Conservation (phyloP, 2,888 invertebrate genomes). For the Athalia cordata region DNA sequence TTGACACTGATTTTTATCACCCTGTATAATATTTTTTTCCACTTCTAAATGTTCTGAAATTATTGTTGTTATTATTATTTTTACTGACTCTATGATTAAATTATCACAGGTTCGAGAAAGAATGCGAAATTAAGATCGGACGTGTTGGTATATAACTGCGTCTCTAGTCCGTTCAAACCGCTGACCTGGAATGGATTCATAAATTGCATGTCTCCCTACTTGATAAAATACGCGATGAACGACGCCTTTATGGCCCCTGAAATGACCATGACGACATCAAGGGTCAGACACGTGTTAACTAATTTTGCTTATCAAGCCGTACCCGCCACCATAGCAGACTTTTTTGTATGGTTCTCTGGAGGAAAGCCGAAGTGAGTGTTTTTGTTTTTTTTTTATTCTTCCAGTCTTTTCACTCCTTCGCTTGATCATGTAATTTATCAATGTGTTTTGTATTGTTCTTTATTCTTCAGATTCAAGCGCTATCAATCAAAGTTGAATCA, state of each 20-base stretch:
- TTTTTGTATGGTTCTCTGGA: slow-evolving; percentile 71
- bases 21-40: too few relatives aligned
- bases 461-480: slow-evolving; percentile 74
- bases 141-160: slow-evolving; percentile 89
- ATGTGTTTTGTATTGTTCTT: background rate
- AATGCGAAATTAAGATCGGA: slow-evolving; percentile 44
- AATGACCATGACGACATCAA: background rate
- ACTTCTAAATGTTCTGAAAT: background rate
- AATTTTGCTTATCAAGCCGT: slow-evolving; percentile 72
- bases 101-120: slow-evolving; percentile 25
- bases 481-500: slow-evolving; percentile 74
- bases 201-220: slow-evolving; percentile 5
- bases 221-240: slow-evolving; percentile 19
- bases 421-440: background rate
- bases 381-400: background rate
- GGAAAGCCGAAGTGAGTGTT: slow-evolving; percentile 66
- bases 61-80: background rate
- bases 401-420: background rate
- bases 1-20: too few relatives aligned
- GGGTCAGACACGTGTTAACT: slow-evolving; percentile 2
- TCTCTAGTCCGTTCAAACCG: slow-evolving; percentile 89
- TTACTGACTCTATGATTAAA: background rate
- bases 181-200: slow-evolving; percentile 70
- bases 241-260: background rate
- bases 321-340: slow-evolving; percentile 75